Conservation (phyloP, 1,140 invertebrate species). For the Bemisia tabaci region DNA sequence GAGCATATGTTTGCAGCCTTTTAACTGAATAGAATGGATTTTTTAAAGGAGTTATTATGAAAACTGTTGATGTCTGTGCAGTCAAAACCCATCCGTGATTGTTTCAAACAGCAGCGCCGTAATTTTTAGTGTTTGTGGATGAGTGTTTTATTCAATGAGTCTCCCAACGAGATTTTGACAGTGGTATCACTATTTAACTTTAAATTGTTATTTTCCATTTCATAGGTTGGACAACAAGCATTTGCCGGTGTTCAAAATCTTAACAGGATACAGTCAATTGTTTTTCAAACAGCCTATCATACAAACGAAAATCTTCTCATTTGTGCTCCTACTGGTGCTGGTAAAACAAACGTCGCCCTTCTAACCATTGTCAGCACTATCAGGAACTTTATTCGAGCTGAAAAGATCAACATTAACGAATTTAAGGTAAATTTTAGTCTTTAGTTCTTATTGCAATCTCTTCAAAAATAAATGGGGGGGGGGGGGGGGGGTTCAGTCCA, state of each 20-base stretch:
- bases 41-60: too few species aligned
- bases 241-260: constrained; percentile 76
- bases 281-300: constrained; percentile 88
- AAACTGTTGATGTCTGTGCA: too few species aligned
- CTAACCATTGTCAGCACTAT: constrained; percentile 83
- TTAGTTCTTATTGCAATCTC: too few species aligned
- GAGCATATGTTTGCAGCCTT: too few species aligned
- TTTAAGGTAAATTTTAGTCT: constrained; percentile 89
- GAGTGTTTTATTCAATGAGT: too few species aligned
- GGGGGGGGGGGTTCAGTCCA: too few species aligned
- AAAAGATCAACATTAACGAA: constrained; percentile 71
- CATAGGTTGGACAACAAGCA: constrained; percentile 61
- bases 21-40: too few species aligned
- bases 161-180: too few species aligned
- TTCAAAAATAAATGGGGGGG: too few species aligned
- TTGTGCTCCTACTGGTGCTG: constrained; percentile 90
- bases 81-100: too few species aligned
- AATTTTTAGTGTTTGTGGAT: too few species aligned
- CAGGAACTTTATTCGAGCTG: constrained; percentile 63
- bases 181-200: background rate
- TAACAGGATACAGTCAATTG: constrained; percentile 91
- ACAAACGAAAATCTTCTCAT: constrained; percentile 95
- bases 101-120: too few species aligned
- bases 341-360: constrained; percentile 98
- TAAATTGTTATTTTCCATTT: constrained; percentile 15